Evolutionary conservation across 2,888 invertebrate species (phyloP), one percentile per base, ranked within the genome.

Genomic region (Leptopilina drosophilae): DNA sequence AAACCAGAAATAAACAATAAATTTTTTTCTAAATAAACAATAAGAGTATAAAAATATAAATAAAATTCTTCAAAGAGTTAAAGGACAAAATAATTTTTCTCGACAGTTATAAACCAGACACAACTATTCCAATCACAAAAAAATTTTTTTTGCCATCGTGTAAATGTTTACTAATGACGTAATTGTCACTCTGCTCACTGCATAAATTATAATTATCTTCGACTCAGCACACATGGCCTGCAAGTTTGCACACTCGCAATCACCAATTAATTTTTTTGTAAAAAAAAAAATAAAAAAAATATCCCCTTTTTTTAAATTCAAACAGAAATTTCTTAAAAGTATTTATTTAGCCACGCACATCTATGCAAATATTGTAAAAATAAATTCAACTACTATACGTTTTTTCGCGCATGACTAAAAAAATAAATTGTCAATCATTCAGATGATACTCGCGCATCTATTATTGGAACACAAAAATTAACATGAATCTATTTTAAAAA

Each of bases 111-210:
- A 7, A 42, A 42, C 8, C 42, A 42, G 42, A 42, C 42, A 8
- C 42, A 8, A 42, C 8, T 42, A 42, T 42, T 42, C 42, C 42
- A 7, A 42, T 42, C 42, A 42, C 33, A 8, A 42, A 49, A 49
- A 49, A 49, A 49, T 12, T 49, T 49, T 49, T 20, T 6, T 42
- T 42, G 42, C 8, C 42, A 42, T 8, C 11, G 49, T 49, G 59
- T 59, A 53, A 86, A 83, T 84, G 81, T 84, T 85, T 82, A 76
- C 81, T 73, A 73, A 64, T 82, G 85, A 84, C 53, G 26, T 53
- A 69, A 69, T 69, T 53, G 53, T 69, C 53, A 69, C 46, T 42
- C 6, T 46, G 49, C 20, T 46, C 15, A 67, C 15, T 46, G 67
- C 14, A 53, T 7, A 33, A 69, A 26, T 69, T 53, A 69, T 26